Evolutionary conservation across 2,113 vertebrate genomes (phyloP).

Genomic region (Varanus salvator): DNA sequence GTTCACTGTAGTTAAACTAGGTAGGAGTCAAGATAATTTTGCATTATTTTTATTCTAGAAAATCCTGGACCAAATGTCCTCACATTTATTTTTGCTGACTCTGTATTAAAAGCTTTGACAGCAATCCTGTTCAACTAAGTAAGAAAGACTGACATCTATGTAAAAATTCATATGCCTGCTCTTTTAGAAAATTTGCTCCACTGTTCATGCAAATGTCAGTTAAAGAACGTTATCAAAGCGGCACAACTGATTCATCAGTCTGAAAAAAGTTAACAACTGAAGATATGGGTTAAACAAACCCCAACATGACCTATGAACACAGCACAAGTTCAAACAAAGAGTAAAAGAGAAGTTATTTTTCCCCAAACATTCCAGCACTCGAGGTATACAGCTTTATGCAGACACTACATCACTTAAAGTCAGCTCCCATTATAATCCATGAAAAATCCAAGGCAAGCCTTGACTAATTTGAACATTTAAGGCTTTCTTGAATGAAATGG

Average conservation of each 20-base stretch:
- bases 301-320: background rate
- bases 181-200: background rate
- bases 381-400: background rate
- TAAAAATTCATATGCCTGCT: background rate
- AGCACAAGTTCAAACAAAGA: background rate
- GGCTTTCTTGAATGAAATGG: background rate
- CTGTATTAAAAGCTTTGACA: background rate
- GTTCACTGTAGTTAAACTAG: background rate
- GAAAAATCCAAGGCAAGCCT: background rate
- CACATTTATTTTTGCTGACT: background rate
- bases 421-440: background rate
- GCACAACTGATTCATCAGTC: background rate
- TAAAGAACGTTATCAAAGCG: background rate
- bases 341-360: background rate
- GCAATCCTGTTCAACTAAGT: background rate
- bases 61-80: background rate
- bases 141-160: background rate
- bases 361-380: background rate
- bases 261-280: background rate
- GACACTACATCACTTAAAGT: background rate
- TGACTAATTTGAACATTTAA: background rate
- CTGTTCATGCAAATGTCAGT: background rate
- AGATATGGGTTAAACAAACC: background rate
- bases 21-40: background rate
- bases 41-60: background rate